These are phyloP conservation scores for Erythrocercus mccallii DNA, from an alignment of 2,113 vertebrate species.

Conservation along the genomic window DNA sequence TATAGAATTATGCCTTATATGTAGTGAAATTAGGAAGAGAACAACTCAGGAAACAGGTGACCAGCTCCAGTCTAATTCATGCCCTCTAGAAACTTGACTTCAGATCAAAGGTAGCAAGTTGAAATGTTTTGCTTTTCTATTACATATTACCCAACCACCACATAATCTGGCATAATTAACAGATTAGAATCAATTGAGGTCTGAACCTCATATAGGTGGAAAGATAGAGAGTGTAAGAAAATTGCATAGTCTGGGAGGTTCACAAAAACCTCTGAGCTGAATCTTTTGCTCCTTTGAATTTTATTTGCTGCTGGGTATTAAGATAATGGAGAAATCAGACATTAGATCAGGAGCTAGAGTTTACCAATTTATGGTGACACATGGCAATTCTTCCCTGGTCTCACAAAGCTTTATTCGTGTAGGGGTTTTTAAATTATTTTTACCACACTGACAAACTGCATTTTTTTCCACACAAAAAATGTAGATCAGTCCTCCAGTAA, in stretches of 20 bases:
- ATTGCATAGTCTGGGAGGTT: neutral
- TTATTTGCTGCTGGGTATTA: neutral
- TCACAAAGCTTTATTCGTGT: neutral
- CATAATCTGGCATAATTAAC: constrained; percentile 8
- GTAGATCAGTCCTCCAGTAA: too few relatives aligned
- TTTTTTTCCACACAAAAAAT: neutral
- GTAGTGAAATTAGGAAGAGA: neutral
- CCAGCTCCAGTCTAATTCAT: neutral
- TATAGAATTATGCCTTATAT: neutral
- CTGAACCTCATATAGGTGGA: neutral
- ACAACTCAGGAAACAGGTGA: neutral
- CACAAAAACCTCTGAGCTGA: neutral
- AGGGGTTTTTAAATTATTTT: neutral
- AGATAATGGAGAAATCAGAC: neutral
- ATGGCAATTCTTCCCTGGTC: neutral
- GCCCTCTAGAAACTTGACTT: constrained; percentile 9
- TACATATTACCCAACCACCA: neutral
- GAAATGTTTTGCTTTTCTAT: constrained; percentile 23
- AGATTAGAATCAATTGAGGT: constrained; percentile 10
- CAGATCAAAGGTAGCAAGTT: constrained; percentile 13
- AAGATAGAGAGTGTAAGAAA: neutral
- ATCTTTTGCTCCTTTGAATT: neutral
- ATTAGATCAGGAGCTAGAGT: neutral
- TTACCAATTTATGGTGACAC: neutral
- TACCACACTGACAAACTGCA: neutral